phyloP scores from a whole-genome alignment of 1,140 invertebrate species.

The Chlorops oryzae region DNA sequence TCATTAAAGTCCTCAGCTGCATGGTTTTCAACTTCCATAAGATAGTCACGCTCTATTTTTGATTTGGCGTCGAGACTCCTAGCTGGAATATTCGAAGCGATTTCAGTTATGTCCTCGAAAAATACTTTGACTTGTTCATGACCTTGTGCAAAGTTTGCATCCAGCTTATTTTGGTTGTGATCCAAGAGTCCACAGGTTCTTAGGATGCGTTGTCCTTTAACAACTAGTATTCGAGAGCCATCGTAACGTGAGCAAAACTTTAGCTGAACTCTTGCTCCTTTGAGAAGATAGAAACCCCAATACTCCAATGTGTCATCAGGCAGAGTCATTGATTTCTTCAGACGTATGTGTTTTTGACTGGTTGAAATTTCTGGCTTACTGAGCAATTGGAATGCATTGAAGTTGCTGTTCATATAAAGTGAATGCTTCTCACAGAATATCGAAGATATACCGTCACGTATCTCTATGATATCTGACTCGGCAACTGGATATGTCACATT shows the following conservation, averaged over 20 bases:
- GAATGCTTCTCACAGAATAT: conserved; percentile 72
- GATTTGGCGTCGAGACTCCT: no score
- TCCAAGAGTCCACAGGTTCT: conserved; percentile 70
- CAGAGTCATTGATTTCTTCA: conserved; percentile 74
- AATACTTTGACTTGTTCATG: conserved; percentile 63
- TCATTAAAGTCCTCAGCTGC: conserved; percentile 46
- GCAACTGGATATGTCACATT: conserved; percentile 68
- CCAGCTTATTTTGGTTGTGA: conserved; percentile 58
- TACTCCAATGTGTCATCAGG: conserved; percentile 82
- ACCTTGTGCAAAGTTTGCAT: conserved; percentile 53
- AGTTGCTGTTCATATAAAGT: conserved; percentile 68
- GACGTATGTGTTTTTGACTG: conserved; percentile 64
- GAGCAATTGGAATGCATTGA: conserved; percentile 75
- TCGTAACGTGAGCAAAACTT: conserved; percentile 73
- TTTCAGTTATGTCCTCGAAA: conserved; percentile 57
- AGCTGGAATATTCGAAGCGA: conserved; percentile 15
- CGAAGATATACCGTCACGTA: conserved; percentile 68
- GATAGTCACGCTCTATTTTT: conserved; percentile 6
- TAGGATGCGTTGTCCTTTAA: conserved; percentile 68
- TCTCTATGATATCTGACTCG: conserved; percentile 75
- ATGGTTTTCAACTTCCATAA: conserved; percentile 37
- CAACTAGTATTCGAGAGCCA: conserved; percentile 70
- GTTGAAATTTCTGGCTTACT: conserved; percentile 61
- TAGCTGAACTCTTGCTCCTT: conserved; percentile 66
- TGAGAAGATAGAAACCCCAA: conserved; percentile 79